Conservation (phyloP, 2,888 invertebrate genomes). For the Rhabditoides inermis region DNA sequence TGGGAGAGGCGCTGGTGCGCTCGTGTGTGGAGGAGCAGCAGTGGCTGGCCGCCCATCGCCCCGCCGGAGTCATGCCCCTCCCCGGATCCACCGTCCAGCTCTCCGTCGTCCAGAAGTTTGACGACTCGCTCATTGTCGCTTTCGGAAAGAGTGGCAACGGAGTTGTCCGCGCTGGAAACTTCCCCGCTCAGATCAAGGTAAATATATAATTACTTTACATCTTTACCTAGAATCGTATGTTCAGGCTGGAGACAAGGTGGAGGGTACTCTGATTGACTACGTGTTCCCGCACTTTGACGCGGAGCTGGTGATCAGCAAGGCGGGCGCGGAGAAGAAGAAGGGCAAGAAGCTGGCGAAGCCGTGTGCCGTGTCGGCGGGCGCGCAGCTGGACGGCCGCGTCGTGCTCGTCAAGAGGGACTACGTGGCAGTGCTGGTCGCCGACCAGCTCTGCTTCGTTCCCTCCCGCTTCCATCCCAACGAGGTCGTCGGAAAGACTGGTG, state of each 20-base stretch:
- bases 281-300: conserved; percentile 9
- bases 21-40: conserved; percentile 3
- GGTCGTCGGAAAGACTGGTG: too few relatives aligned
- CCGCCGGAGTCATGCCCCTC: neutral
- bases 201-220: too few relatives aligned
- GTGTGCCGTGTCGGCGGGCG: neutral
- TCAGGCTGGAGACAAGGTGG: conserved; percentile 4
- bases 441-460: conserved; percentile 3
- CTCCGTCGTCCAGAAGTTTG: conserved; percentile 3
- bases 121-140: neutral
- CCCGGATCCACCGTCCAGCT: neutral
- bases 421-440: conserved; percentile 1
- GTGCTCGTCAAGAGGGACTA: conserved; percentile 6
- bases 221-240: neutral
- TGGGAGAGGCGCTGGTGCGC: neutral
- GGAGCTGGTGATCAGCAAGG: conserved; percentile 2
- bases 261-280: conserved; percentile 4
- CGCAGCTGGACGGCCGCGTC: neutral
- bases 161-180: conserved; percentile 3
- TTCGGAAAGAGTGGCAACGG: conserved; percentile 2
- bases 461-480: conserved; percentile 8
- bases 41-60: conserved; percentile 4
- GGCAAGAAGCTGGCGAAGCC: neutral
- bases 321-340: conserved; percentile 1
- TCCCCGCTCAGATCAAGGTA: conserved; percentile 3